Evolutionary conservation across 2,113 vertebrate genomes (phyloP), one percentile per base, ranked within the genome.

Genomic region (Sakesphorus luctuosus): DNA sequence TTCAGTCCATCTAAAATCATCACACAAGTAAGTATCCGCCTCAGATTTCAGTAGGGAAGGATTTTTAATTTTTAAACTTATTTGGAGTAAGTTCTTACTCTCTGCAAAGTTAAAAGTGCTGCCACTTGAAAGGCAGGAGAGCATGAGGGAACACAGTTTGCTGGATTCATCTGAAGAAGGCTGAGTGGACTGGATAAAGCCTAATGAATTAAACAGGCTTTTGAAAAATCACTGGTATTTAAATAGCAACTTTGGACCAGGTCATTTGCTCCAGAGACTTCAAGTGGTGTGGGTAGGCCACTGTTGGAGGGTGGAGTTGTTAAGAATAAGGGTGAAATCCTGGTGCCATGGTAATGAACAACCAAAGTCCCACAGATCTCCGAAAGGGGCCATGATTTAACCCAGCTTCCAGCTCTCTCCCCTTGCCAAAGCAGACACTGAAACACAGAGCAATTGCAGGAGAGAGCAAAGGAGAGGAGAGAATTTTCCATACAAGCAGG

Each of bases 191-290:
- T 74, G 75, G 72, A 44, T 62, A 69, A 90, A 85, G 65, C 69
- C 72, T 81, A 36, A 88, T 90, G 82, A 94, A 88, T 94, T 91
- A 80, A 95, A 69, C 59, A 93, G 68, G 43, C 83, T 68, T 93
- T 91, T 94, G 65, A 96, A 89, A 93, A 95, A 66, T 88, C 33
- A 9, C 21, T 63, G 61, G 9, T 88, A 52, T 92, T 95, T 88
- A 81, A 93, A 86, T 44, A 88, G 76, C 49, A 71, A 67, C 83
- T 90, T 88, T 35, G 28, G 72, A 46, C 73, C 47, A 10, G 15
- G 24, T 92, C 40, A 40, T 75, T 85, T 4, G 18, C 72, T 88
- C 35, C 63, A 36, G 68, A 83, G 63, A 40, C 50, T 77, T 63
- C 14, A 75, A 93, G 40, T 82, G 72, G 24, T 75, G n/a, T 1